A percentile compares a stretch with the other conserved stretches of the same genome.
Evolutionary conservation across 2,113 vertebrate genomes (phyloP).

Genomic region (Triplophysa tibetana): DNA sequence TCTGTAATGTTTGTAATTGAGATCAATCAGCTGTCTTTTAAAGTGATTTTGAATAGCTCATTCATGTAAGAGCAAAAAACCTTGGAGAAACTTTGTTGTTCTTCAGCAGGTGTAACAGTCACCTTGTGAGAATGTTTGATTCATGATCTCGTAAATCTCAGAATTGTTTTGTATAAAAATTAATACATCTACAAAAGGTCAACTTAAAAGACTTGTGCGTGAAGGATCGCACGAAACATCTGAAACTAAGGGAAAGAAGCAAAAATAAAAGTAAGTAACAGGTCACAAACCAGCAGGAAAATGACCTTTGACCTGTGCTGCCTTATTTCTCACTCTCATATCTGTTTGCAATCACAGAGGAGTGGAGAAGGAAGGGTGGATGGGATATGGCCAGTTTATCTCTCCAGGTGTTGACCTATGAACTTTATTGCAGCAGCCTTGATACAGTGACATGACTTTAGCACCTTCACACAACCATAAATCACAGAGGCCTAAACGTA

Average conservation of each 20-base stretch:
- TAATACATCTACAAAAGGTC: no score
- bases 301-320: slow-evolving; percentile 39
- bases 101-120: no score
- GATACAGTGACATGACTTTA: slow-evolving; percentile 54
- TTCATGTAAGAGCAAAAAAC: no score
- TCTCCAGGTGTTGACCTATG: slow-evolving; percentile 57
- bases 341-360: slow-evolving; percentile 36
- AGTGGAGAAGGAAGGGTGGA: slow-evolving; percentile 33
- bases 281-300: slow-evolving; percentile 29
- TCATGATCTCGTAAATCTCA: no score
- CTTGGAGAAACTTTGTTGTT: no score
- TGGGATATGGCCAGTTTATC: slow-evolving; percentile 58
- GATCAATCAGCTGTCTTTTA: no score
- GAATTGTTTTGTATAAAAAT: no score
- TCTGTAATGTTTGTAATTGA: no score
- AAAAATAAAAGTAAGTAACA: neutral
- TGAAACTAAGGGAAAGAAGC: no score
- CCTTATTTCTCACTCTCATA: slow-evolving; percentile 8
- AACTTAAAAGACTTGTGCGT: no score
- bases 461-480: slow-evolving; percentile 54
- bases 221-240: neutral
- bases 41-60: no score
- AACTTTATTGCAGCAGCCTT: slow-evolving; percentile 49
- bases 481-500: slow-evolving; percentile 43
- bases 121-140: no score